These are phyloP conservation scores for Trialeurodes vaporariorum DNA, from an alignment of 1,140 invertebrate species.

Conservation along the genomic window DNA sequence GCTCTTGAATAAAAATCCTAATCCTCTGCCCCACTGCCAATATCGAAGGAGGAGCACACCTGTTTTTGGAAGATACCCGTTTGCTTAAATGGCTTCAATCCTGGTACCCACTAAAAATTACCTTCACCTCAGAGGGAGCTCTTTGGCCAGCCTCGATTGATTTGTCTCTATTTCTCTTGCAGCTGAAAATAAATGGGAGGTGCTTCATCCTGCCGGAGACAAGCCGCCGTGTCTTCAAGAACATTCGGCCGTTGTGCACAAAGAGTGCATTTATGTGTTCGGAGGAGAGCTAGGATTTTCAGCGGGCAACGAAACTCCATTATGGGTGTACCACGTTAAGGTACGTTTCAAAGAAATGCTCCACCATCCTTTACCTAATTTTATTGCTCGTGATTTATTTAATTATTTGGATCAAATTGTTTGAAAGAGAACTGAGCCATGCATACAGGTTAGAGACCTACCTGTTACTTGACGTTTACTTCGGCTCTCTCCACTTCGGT, in stretches of 20 bases:
- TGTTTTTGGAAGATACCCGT: not conserved
- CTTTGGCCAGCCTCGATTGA: too few species aligned
- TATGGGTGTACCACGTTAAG: conserved; percentile 77
- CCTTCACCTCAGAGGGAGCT: not conserved
- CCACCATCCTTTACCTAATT: too few species aligned
- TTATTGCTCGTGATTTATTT: too few species aligned
- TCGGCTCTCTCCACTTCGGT: too few species aligned
- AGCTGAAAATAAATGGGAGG: conserved; percentile 57
- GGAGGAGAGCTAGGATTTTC: conserved; percentile 78
- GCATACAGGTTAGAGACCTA: too few species aligned
- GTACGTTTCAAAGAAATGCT: too few species aligned
- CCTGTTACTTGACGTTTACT: too few species aligned
- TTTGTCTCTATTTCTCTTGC: too few species aligned
- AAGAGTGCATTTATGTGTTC: conserved; percentile 68
- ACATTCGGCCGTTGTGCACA: conserved; percentile 67
- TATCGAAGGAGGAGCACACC: not conserved
- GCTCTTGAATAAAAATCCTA: not conserved
- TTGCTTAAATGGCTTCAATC: not conserved
- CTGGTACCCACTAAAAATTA: not conserved
- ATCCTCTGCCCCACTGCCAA: too few species aligned
- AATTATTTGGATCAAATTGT: too few species aligned
- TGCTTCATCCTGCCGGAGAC: conserved; percentile 53
- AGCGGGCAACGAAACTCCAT: conserved; percentile 62
- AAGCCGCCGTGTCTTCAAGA: conserved; percentile 68
- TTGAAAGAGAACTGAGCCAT: too few species aligned